Base-by-base conservation (phyloP, 30 jellyfish, hydroid and myxozoan species). In the Aurelia sp. region DNA sequence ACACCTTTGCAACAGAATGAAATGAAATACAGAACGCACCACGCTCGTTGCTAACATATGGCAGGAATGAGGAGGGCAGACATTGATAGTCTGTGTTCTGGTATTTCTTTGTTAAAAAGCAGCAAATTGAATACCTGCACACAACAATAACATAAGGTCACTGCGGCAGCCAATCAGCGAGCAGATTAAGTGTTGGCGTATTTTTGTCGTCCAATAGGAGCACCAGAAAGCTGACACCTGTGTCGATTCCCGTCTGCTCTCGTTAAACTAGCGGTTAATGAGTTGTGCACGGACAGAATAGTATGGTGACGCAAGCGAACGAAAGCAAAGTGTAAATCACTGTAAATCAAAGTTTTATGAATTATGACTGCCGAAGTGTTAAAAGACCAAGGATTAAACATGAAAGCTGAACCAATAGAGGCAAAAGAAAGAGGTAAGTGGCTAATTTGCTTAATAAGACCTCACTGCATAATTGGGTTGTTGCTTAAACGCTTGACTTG, bases 201-300 rank as follows among this genome's bases (percentile, higher is more conserved):
- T 41, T 74, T 55, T 70, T 40, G 48, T 84, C 47, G 88, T 76
- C 93, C 93, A 84, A 84, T 84, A 84, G 93, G 88, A 84, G 70
- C 93, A 84, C 93, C 93, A 58, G 93, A 84, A 53, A n/a, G 15
- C 50, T 84, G 93, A 72, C 93, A 84, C 93, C 93, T 84, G 93
- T 50, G 61, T 84, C 53, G 84, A 84, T 67, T 79, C 41, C 78
- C 70, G 91, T 72, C 93, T 84, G 93, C 80, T 61, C 78, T 87
- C 55, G 69, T 35, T 84, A 72, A 84, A 73, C 83, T 70, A 53
- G 88, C 82, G 82, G 93, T 74, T 72, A 84, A 72, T 84, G 88
- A 84, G 79, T 72, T 19, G 82, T 33, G 82, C 59, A 72, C 61
- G 72, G 64, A 62, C 53, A 67, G 33, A 84, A 72, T 71, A 58